Conservation (phyloP, 2,888 invertebrate genomes). For the Yponomeuta malinellus region DNA sequence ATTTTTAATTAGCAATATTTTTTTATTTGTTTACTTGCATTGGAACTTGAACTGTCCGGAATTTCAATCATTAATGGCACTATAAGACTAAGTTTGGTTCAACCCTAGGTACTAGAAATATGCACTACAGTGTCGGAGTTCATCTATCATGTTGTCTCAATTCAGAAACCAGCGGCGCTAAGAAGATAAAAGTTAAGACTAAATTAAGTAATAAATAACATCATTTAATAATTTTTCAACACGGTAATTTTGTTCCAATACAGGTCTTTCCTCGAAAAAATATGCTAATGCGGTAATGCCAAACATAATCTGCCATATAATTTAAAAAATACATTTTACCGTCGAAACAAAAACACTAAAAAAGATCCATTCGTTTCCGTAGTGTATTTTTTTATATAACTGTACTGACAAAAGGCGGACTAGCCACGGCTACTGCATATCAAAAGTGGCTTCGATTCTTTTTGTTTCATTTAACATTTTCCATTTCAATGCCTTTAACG, state of each 20-base stretch:
- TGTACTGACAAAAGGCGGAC: conserved; percentile 24
- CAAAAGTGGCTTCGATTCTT: conserved; percentile 5
- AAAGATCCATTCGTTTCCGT: too few species aligned
- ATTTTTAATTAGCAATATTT: too few species aligned
- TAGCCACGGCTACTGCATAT: conserved; percentile 31
- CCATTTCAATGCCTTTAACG: conserved; percentile 22
- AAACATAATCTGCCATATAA: background rate
- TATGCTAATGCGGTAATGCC: background rate
- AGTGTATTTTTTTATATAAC: background rate
- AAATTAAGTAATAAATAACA: background rate
- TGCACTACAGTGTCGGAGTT: too few species aligned
- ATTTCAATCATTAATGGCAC: too few species aligned
- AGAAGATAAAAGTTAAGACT: background rate
- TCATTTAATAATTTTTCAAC: background rate
- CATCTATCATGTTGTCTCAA: background rate
- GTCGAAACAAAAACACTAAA: too few species aligned
- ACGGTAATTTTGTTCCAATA: conserved; percentile 7
- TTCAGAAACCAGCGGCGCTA: background rate
- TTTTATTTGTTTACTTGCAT: too few species aligned
- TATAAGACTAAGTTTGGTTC: too few species aligned
- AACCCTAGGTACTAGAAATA: too few species aligned
- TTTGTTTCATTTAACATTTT: conserved; percentile 26
- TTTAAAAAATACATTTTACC: background rate
- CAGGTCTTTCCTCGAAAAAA: background rate
- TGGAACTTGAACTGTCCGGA: too few species aligned